Conservation (phyloP, 2,797 vertebrate genomes). For the Capromys pilorides region DNA sequence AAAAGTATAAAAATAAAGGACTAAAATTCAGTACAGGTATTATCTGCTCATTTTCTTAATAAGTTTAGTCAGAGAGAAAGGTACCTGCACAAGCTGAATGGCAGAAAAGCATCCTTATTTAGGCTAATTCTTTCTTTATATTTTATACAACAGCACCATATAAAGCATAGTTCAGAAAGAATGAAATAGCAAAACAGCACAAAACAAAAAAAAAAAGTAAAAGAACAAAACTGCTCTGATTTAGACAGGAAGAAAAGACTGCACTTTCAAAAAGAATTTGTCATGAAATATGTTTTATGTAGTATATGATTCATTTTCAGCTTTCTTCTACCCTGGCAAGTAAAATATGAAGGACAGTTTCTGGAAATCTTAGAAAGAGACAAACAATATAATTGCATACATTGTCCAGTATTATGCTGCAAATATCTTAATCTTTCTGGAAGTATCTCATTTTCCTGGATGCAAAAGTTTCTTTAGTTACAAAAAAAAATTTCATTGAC, state of each 20-base stretch:
- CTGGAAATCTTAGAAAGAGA: neutral
- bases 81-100: neutral
- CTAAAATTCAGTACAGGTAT: neutral
- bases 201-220: too few relatives aligned
- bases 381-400: neutral
- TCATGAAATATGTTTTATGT: neutral
- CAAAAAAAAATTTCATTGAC: neutral
- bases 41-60: neutral
- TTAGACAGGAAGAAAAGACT: neutral
- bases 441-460: neutral
- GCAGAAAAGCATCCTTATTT: neutral
- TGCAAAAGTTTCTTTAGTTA: neutral
- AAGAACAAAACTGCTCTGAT: neutral
- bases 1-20: neutral
- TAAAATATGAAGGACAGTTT: neutral
- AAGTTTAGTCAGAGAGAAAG: neutral
- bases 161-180: neutral
- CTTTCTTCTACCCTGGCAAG: neutral
- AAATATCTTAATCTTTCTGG: neutral
- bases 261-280: neutral
- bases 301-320: neutral
- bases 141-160: neutral
- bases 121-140: neutral
- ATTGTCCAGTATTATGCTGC: neutral
- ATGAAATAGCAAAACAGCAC: neutral